A percentile compares a stretch with the other conserved stretches of the same genome.
Conservation (phyloP, 2,797 vertebrate genomes). For the Aulostomus chinensis region DNA sequence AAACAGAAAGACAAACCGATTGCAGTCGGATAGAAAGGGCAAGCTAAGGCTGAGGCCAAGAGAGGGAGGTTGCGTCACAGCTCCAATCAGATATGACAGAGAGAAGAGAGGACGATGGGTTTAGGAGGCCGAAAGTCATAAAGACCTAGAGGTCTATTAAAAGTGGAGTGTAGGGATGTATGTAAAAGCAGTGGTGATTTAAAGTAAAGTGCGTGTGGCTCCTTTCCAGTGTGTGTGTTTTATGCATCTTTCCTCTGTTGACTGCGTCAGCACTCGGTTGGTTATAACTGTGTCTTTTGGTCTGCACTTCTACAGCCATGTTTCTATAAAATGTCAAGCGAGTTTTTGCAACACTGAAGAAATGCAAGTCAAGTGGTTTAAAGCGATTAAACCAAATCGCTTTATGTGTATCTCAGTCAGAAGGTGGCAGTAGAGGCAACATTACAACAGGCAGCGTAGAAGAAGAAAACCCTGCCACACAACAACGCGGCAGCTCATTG, state of each 20-base stretch:
- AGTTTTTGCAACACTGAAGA: no score
- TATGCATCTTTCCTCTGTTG: slow-evolving; percentile 5
- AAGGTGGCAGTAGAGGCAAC: no score
- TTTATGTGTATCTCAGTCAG: no score
- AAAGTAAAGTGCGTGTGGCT: slow-evolving; percentile 50
- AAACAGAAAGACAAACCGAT: slow-evolving; percentile 47
- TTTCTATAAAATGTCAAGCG: no score
- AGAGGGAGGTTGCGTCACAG: slow-evolving; percentile 49
- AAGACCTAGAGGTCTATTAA: slow-evolving; percentile 72
- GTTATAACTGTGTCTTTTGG: not conserved
- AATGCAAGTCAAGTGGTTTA: no score
- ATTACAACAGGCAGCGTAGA: no score
- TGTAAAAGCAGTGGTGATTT: slow-evolving; percentile 50
- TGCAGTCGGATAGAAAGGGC: slow-evolving; percentile 27
- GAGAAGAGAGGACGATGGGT: slow-evolving; percentile 60
- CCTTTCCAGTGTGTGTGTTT: not conserved
- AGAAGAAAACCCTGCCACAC: no score
- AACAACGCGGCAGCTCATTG: no score
- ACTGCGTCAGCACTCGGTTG: slow-evolving; percentile 6
- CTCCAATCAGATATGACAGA: slow-evolving; percentile 56
- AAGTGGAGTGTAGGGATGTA: slow-evolving; percentile 64
- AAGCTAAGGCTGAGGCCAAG: slow-evolving; percentile 27
- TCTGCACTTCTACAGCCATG: slow-evolving; percentile 6
- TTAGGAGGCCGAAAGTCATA: slow-evolving; percentile 64
- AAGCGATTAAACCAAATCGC: no score